Conservation (phyloP, 2,888 invertebrate species). For the Zelleria hepariella region DNA sequence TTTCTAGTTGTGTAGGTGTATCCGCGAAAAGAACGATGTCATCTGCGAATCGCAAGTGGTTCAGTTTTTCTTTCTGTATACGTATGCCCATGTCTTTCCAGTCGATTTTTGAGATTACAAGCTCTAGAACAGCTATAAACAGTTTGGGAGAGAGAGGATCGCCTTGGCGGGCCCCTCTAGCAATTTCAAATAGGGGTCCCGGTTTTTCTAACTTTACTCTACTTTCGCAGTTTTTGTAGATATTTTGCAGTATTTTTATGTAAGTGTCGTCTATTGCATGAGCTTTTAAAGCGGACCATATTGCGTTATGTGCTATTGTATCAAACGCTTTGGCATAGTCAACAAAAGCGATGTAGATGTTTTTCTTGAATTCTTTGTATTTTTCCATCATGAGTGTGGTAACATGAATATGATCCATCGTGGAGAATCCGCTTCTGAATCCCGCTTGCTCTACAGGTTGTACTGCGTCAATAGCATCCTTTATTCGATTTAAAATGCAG, state of each 20-base stretch:
- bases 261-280: conserved; percentile 10
- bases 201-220: conserved; percentile 9
- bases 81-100: conserved; percentile 1
- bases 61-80: neutral
- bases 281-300: conserved; percentile 13
- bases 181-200: conserved; percentile 7
- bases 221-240: conserved; percentile 7
- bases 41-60: conserved; percentile 1
- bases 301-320: conserved; percentile 11
- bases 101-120: neutral
- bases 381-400: conserved; percentile 10
- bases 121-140: conserved; percentile 9
- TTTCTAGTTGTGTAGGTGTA: neutral
- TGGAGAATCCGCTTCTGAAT: conserved; percentile 9
- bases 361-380: neutral
- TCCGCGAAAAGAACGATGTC: conserved; percentile 3
- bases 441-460: conserved; percentile 11
- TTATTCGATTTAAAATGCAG: neutral
- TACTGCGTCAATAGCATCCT: conserved; percentile 6
- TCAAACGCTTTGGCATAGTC: conserved; percentile 16
- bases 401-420: conserved; percentile 8
- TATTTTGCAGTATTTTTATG: conserved; percentile 9
- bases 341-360: conserved; percentile 6
- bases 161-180: conserved; percentile 7
- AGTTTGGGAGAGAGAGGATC: conserved; percentile 8